phyloP scores from a whole-genome alignment of 2,797 vertebrate species.

The Atherinosoma microstoma region DNA sequence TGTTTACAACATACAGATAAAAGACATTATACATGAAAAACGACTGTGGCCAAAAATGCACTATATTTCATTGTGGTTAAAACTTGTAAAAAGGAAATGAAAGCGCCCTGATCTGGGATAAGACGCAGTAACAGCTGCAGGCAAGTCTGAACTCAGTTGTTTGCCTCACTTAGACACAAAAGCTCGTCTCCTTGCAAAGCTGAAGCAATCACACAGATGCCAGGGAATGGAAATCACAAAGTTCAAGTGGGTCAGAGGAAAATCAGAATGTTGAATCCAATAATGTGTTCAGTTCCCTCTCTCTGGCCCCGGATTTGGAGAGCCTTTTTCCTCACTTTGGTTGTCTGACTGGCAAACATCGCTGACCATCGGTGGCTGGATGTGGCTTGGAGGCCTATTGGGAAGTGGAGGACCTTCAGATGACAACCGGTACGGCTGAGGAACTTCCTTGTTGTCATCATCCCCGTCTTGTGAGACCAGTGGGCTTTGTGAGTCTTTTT shows the following conservation, averaged over 20 bases:
- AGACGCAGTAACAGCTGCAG: slow-evolving; percentile 29
- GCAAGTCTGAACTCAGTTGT: slow-evolving; percentile 27
- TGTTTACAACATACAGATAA: too few relatives aligned
- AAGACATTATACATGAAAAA: too few relatives aligned
- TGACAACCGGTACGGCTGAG: slow-evolving; percentile 69
- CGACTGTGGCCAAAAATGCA: neutral
- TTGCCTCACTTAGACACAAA: slow-evolving; percentile 33
- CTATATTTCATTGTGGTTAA: neutral
- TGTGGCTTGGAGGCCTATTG: slow-evolving; percentile 48
- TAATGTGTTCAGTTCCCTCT: slow-evolving; percentile 59
- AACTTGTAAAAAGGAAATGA: neutral
- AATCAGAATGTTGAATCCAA: slow-evolving; percentile 27
- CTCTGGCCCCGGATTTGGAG: slow-evolving; percentile 37
- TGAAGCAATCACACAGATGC: slow-evolving; percentile 47
- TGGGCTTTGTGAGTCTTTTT: slow-evolving; percentile 56
- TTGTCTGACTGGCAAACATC: slow-evolving; percentile 74
- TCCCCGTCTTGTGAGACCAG: neutral
- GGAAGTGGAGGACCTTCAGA: slow-evolving; percentile 80
- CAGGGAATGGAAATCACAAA: slow-evolving; percentile 44
- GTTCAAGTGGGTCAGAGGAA: slow-evolving; percentile 42
- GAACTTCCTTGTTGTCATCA: slow-evolving; percentile 18
- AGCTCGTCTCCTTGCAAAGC: slow-evolving; percentile 6
- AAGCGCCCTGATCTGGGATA: slow-evolving; percentile 24
- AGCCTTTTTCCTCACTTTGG: slow-evolving; percentile 15
- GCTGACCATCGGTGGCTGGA: slow-evolving; percentile 63